Conservation (phyloP, 2,113 vertebrate genomes). For the Monopterus albus region DNA sequence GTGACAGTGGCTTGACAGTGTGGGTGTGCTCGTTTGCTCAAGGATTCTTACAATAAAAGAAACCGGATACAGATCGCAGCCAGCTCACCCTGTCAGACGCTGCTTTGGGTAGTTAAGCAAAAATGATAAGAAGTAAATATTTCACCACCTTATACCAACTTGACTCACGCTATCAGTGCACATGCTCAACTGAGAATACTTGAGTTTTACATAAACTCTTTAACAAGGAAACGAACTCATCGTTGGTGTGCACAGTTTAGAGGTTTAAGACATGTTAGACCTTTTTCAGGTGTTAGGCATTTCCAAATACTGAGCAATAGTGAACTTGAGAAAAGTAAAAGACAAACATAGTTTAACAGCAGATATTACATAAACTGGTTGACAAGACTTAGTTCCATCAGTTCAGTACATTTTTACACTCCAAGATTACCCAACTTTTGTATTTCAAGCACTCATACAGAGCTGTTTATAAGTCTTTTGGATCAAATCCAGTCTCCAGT, state of each 20-base stretch:
- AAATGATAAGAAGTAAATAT: neutral
- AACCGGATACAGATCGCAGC: constrained; percentile 74
- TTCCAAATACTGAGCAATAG: neutral
- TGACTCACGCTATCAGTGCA: neutral
- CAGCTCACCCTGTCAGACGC: constrained; percentile 14
- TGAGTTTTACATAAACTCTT: neutral
- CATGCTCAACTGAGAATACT: neutral
- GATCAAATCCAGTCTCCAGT: neutral
- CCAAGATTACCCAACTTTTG: neutral
- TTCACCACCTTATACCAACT: neutral
- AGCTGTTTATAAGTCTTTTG: neutral
- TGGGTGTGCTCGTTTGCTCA: constrained; percentile 78
- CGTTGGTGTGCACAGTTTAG: neutral
- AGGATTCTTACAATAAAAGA: constrained; percentile 63
- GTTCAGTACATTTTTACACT: too few relatives aligned
- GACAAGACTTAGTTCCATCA: too few relatives aligned
- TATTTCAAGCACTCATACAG: too few relatives aligned
- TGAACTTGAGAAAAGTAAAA: neutral
- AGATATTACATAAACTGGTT: too few relatives aligned
- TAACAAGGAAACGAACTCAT: constrained; percentile 10
- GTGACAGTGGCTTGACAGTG: constrained; percentile 72
- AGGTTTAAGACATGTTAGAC: neutral
- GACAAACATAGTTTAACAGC: too few relatives aligned
- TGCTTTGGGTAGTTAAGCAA: too few relatives aligned
- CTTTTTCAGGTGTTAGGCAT: neutral